phyloP scores from a whole-genome alignment of 2,113 vertebrate species.

The Noturus placidus region DNA sequence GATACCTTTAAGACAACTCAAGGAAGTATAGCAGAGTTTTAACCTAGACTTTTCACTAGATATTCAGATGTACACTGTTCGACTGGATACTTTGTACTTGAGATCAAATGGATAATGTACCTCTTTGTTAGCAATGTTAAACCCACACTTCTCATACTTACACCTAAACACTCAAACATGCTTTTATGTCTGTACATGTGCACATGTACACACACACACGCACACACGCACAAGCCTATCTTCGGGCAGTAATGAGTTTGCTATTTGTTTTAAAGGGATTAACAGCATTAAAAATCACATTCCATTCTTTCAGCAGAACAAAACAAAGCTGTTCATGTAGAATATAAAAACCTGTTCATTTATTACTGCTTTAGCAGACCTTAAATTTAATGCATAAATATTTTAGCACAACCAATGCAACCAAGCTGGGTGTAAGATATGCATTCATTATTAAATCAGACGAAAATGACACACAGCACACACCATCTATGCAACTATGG shows the following conservation, averaged over 20 bases:
- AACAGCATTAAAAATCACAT: conserved; percentile 59
- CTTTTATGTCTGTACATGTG: conserved; percentile 2
- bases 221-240: conserved; percentile 34
- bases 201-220: conserved; percentile 10
- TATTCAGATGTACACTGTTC: conserved; percentile 12
- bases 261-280: conserved; percentile 57
- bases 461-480: conserved; percentile 36
- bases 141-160: conserved; percentile 39
- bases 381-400: conserved; percentile 58
- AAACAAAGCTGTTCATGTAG: conserved; percentile 59
- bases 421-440: conserved; percentile 33
- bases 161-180: conserved; percentile 19
- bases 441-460: conserved; percentile 48
- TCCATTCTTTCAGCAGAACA: conserved; percentile 56
- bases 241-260: conserved; percentile 55
- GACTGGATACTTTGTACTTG: conserved; percentile 16
- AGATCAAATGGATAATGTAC: conserved; percentile 44
- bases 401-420: conserved; percentile 56
- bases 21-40: background rate
- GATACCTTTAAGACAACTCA: background rate
- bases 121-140: conserved; percentile 55
- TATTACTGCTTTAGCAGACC: conserved; percentile 50
- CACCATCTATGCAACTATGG: conserved; percentile 15
- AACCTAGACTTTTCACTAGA: background rate
- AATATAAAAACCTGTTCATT: conserved; percentile 47